Evolutionary conservation across 2,888 invertebrate species (phyloP), one percentile per base, ranked within the genome.

Genomic region (Osmoderma eremita): DNA sequence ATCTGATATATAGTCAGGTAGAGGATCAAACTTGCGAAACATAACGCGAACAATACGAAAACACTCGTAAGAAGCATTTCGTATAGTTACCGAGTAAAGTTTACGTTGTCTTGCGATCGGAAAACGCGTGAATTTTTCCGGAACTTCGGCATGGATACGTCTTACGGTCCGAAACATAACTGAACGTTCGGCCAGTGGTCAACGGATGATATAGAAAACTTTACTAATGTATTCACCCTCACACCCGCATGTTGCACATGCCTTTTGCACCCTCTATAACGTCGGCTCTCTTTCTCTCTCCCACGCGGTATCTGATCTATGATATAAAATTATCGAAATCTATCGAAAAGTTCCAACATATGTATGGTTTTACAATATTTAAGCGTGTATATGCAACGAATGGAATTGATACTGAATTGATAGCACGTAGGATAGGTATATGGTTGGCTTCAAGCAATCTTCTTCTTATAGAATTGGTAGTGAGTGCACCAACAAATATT

Each of bases 221-320:
- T 74, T 61, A 58, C 45, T 80, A 80, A 81, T 81, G 77, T 80
- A 81, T 81, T 78, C 81, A 81, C 81, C 81, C 81, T 78, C 76
- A 77, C 73, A 73, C 75, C 76, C 76, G 74, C 77, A 76, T 76
- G 76, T 74, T 73, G 73, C 75, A 73, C 74, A 73, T 75, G 74
- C 53, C 38, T 70, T 69, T 72, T 66, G 67, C 65, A 69, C 74
- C 70, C 71, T 69, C 67, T 67, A 30, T 6, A 63, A 65, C 68
- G 67, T 68, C 71, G 24, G 51, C 54, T 53, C 41, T 56, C 45
- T 45, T 42, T 67, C 51, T 53, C 63, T 48, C 24, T 61, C 18
- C 30, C 15, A 17, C n/a, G 17, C 53, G 53, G 24, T 13, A 51
- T 15, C 30, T 5, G 13, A 51, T 24, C 15, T n/a, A 6, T 10